Evolutionary conservation across 2,888 invertebrate species (phyloP).

Genomic region (Philopedon plagiatum): DNA sequence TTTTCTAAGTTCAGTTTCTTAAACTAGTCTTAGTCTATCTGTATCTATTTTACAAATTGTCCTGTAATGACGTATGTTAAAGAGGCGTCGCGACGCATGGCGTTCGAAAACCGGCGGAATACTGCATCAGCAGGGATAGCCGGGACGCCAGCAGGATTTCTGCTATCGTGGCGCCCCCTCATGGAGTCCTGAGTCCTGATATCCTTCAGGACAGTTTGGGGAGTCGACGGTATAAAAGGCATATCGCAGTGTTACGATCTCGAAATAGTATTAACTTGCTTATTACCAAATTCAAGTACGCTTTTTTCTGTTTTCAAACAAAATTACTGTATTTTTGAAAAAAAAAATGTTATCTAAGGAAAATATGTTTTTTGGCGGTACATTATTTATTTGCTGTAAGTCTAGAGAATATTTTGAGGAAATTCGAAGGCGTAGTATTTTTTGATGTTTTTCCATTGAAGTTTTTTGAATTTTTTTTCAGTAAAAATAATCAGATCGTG

Average conservation of each 20-base stretch:
- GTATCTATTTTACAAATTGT: constrained; percentile 15
- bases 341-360: no score
- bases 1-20: background rate
- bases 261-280: constrained; percentile 16
- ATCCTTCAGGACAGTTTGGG: constrained; percentile 46
- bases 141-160: constrained; percentile 62
- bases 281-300: background rate
- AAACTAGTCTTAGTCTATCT: constrained; percentile 20
- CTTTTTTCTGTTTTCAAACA: background rate
- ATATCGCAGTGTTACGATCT: constrained; percentile 22
- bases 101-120: constrained; percentile 65
- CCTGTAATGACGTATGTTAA: constrained; percentile 36
- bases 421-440: no score
- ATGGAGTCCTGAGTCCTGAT: constrained; percentile 56
- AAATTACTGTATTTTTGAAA: background rate
- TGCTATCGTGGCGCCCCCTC: constrained; percentile 63
- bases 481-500: no score
- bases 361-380: no score
- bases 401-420: no score
- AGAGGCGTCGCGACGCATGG: constrained; percentile 61
- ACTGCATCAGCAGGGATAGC: constrained; percentile 68
- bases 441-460: no score
- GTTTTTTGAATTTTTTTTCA: no score
- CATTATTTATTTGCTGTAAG: no score
- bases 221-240: constrained; percentile 27